These are phyloP conservation scores for Syngnathus acus DNA, from an alignment of 2,797 vertebrate genomes.

Conservation along the genomic window DNA sequence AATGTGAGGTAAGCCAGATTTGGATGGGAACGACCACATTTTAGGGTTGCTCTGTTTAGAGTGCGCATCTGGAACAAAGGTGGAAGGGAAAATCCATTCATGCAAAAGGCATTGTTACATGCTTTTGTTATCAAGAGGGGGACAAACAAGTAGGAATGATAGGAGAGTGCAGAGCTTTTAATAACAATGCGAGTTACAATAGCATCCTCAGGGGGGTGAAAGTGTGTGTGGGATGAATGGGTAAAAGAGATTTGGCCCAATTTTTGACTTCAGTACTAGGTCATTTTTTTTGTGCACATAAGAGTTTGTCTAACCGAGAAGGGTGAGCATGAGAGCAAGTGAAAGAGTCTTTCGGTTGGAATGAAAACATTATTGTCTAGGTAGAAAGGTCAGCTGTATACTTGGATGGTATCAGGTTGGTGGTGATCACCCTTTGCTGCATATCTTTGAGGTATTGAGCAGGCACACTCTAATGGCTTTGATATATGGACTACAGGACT, in stretches of 20 bases:
- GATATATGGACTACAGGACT: constrained; percentile 72
- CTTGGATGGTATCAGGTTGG: constrained; percentile 70
- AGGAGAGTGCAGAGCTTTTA: constrained; percentile 15
- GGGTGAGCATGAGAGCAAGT: constrained; percentile 47
- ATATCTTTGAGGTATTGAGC: constrained; percentile 77
- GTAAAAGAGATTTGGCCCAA: constrained; percentile 17
- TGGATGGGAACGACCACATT: neutral
- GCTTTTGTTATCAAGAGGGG: neutral
- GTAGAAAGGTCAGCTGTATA: constrained; percentile 78
- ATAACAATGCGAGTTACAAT: constrained; percentile 23
- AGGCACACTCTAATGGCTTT: constrained; percentile 67
- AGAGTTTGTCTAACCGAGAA: constrained; percentile 12
- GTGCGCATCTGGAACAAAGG: neutral
- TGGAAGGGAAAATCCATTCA: neutral
- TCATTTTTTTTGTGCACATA: constrained; percentile 20
- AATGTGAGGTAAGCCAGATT: neutral
- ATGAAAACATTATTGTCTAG: constrained; percentile 69
- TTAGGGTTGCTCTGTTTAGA: neutral
- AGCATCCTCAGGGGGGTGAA: constrained; percentile 18
- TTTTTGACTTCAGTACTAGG: constrained; percentile 35
- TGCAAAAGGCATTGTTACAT: neutral
- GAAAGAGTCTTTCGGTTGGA: constrained; percentile 60
- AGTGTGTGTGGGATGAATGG: constrained; percentile 29
- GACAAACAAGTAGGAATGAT: neutral
- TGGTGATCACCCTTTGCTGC: constrained; percentile 70